A percentile compares a stretch with the other conserved stretches of the same genome.
These are phyloP conservation scores for Hycleus phaleratus DNA, from an alignment of 1,140 invertebrate species.

Conservation along the genomic window DNA sequence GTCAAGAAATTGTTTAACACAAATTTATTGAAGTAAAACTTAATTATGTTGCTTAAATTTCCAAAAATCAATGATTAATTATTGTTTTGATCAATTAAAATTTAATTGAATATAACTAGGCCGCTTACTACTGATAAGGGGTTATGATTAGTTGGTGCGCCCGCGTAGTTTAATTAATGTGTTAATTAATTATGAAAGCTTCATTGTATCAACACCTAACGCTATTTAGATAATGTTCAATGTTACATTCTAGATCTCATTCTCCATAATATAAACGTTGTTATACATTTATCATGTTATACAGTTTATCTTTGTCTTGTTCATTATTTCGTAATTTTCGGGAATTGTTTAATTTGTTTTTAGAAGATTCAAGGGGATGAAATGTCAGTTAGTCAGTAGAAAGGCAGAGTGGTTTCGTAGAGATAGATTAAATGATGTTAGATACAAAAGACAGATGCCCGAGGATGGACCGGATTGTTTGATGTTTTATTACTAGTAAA, in stretches of 20 bases:
- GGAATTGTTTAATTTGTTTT: constrained; percentile 30
- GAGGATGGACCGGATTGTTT: no score
- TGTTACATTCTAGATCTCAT: constrained; percentile 5
- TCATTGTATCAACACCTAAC: constrained; percentile 37
- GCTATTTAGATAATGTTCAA: constrained; percentile 33
- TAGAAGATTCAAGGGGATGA: background rate
- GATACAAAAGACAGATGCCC: no score
- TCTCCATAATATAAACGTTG: background rate
- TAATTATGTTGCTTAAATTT: no score
- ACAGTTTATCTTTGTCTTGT: background rate
- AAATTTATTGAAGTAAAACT: background rate
- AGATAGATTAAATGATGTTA: no score
- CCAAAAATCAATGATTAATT: no score
- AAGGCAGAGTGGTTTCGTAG: no score
- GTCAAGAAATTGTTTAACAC: no score
- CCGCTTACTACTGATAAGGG: constrained; percentile 32
- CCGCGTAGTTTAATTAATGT: constrained; percentile 39
- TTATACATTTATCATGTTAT: background rate
- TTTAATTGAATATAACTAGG: no score
- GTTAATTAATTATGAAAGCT: constrained; percentile 40
- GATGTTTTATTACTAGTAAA: no score
- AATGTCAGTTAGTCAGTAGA: no score
- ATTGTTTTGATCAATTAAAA: no score
- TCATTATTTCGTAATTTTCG: constrained; percentile 25
- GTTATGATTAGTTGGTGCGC: constrained; percentile 33